Evolutionary conservation across 92 coral and sea anemone species (phyloP), one percentile per base, ranked within the genome.

Genomic region (Phenganax marumi): DNA sequence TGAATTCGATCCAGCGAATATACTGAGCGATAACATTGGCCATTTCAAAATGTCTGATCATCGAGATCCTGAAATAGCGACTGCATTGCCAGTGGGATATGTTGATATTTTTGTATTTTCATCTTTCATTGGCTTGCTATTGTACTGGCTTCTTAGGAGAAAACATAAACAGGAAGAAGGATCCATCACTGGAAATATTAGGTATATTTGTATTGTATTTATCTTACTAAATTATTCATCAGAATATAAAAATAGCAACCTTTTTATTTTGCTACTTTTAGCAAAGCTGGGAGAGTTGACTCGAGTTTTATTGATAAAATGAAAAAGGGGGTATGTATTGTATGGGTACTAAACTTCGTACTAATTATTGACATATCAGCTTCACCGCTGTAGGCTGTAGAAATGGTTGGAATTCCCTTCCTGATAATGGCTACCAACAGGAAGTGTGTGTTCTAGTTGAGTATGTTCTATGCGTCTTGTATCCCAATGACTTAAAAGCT

Each of bases 101-200:
- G 64, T 96, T 17, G 99, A 96, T 73, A 84, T 96, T 17, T 91
- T 96, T 50, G 76, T 96, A 61, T 75, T 96, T 19, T 97, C 97
- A 12, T 92, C 99, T 22, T 92, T 96, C 71, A 33, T 96, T 80
- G 99, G 97, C 11, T 85, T 90, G 7, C 74, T 88, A 0, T 73
- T 96, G 82, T 96, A 96, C 85, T 96, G 99, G 99, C 89, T 96
- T 83, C 91, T 92, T 79, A 91, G 91, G 75, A 88, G 97, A 25
- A 87, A 84, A 72, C 91, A 88, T 76, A 92, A 92, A 73, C 13
- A 84, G 12, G 95, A 89, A 46, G 84, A 81, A 12, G 84, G 79
- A 8, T 0, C 81, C 22, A 21, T 81, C 26, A n/a, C 55, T 55
- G 62, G 17, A 50, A 52, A 51, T 18, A 33, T 11, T 71, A 18